A percentile compares a stretch with the other conserved stretches of the same genome.
Evolutionary conservation across 2,113 vertebrate genomes (phyloP).

Genomic region (Mesoclemmys tuberculata): DNA sequence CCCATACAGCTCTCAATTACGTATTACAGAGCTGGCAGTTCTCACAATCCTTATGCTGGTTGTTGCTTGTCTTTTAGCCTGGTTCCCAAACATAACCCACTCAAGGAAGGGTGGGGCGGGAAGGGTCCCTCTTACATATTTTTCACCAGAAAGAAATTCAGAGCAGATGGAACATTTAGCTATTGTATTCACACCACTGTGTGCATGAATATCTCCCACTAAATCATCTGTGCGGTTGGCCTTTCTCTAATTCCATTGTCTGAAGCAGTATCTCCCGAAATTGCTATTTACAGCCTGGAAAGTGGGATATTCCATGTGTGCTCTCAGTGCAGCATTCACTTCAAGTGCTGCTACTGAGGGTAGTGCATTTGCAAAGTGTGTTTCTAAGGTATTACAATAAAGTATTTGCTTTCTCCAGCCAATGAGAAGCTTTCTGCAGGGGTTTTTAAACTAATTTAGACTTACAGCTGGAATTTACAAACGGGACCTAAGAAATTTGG

Average conservation of each 20-base stretch:
- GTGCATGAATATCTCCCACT: neutral
- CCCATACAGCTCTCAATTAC: neutral
- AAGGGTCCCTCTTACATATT: neutral
- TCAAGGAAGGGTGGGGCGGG: neutral
- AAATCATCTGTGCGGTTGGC: neutral
- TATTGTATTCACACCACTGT: neutral
- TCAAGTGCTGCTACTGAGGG: rapidly evolving
- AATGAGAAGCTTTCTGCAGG: neutral
- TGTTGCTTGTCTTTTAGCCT: no score
- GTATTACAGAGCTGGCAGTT: neutral
- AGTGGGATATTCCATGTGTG: rapidly evolving
- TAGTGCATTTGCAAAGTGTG: neutral
- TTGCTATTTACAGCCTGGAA: rapidly evolving
- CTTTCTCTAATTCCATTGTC: neutral
- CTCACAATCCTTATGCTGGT: rapidly evolving
- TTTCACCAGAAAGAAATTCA: neutral
- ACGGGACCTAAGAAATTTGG: neutral
- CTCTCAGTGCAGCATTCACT: neutral
- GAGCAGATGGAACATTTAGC: neutral
- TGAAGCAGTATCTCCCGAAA: neutral
- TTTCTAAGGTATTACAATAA: rapidly evolving
- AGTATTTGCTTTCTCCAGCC: neutral
- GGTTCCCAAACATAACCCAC: no score
- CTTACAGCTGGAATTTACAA: rapidly evolving
- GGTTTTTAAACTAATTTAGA: neutral